Evolutionary conservation across 2,888 invertebrate genomes (phyloP), one percentile per base, ranked within the genome.

Genomic region (Fabriciana adippe): DNA sequence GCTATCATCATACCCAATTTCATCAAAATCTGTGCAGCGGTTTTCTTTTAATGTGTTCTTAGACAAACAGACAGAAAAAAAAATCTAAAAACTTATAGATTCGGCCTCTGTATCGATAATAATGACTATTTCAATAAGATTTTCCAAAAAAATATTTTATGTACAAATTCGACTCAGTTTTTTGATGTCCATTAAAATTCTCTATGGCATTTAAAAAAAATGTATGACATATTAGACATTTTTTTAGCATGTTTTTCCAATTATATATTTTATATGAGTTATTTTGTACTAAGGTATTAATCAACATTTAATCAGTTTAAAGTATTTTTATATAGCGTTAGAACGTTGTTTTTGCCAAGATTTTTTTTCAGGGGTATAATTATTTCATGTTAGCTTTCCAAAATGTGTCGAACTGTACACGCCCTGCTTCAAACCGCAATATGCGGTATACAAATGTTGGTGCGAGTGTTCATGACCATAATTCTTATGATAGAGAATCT

Each of bases 401-500:
- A 75, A 62, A 90, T 90, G 90, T 90, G 90, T 85, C 87, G 87
- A 21, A 87, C 89, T 45, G 78, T 83, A 48, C 87, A 87, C 77
- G 81, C 87, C 3, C 0, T 90, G 6, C 64, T 89, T 6, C 82
- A 83, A 65, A 81, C 81, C 55, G 68, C 69, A 75, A 84, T 89
- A 84, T 91, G 91, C 73, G 82, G 82, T 5, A 73, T 89, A 6
- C 90, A 90, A 76, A 90, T 89, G 87, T 59, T 90, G 47, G 85
- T 89, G 13, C 79, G 91, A 71, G 83, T 90, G 73, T 83, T 90
- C 55, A 89, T 90, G 88, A 90, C 89, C 69, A 41, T 87, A 11
- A 81, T 91, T 54, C 82, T 92, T 35, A 89, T 89, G 90, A 64
- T 89, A 8, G 91, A 91, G 70, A 90, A 90, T 70, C 74, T 90